Base-by-base conservation (phyloP, 2,888 invertebrate species). In the Drosophila atroscutellata region DNA sequence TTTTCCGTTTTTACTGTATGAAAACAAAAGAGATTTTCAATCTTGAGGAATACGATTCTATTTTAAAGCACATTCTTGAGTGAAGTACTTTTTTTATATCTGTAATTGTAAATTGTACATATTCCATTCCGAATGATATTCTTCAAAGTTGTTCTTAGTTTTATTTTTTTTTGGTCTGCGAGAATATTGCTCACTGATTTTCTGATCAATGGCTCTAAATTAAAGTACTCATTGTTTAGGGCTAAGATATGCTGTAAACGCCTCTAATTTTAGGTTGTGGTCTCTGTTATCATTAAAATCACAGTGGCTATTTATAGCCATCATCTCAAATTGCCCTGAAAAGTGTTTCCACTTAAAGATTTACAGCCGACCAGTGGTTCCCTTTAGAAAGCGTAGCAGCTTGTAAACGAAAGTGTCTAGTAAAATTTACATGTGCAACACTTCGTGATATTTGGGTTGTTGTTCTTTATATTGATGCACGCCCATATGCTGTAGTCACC, bases 341-440 rank as follows among this genome's bases (percentile, higher is more conserved):
- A 64, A 79, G 72, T 79, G 72, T 42, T 51, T 55, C 57, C 83
- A 83, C 86, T 82, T 80, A 68, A 55, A 50, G 60, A 78, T 83
- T 86, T 78, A 83, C 69, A 72, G 54, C 68, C 64, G 42, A 61
- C 51, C 20, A 72, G 64, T 67, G 85, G 77, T 72, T 70, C 60
- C 30, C 77, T 6, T 67, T 64, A 26, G 51, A 6, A 30, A 45
- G 15, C 8, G 42, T 36, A 45, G 57, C 58, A 65, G 39, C 61
- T 58, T 45, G 70, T 83, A 79, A 82, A 82, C 67, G 62, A 81
- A 75, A 75, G 61, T 54, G 57, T 68, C 72, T 75, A 45, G 71
- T 87, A 77, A 84, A 89, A 80, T 72, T 56, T 68, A 77, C 72
- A 72, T 67, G 63, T 70, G 74, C 77, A 70, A 49, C 61, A 60